A percentile compares a stretch with the other conserved stretches of the same genome.
Conservation (phyloP, 1,140 invertebrate species). For the Hycleus cichorii region DNA sequence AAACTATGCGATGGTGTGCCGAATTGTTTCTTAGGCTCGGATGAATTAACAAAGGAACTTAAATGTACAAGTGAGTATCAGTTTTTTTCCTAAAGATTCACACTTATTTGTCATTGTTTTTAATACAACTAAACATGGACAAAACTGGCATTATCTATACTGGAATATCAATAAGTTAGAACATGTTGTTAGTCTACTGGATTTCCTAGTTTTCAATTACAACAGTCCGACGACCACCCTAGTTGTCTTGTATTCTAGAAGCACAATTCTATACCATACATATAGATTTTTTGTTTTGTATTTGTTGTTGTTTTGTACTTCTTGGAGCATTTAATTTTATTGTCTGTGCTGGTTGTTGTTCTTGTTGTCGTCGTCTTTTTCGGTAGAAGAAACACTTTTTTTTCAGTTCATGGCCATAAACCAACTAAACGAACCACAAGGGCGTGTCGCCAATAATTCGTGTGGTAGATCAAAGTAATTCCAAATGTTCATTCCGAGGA, state of each 20-base stretch:
- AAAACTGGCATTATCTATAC: slow-evolving; percentile 10
- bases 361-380: too few species aligned
- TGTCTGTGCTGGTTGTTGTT: too few species aligned
- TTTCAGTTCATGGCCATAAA: too few species aligned
- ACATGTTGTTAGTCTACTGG: slow-evolving; percentile 9
- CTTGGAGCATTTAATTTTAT: too few species aligned
- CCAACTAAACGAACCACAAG: too few species aligned
- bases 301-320: not conserved
- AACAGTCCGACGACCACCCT: slow-evolving; percentile 5
- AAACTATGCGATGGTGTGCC: slow-evolving; percentile 85
- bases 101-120: slow-evolving; percentile 15
- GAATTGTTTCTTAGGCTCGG: slow-evolving; percentile 86
- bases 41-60: slow-evolving; percentile 80
- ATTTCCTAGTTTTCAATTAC: slow-evolving; percentile 17
- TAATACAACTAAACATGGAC: slow-evolving; percentile 7
- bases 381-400: too few species aligned
- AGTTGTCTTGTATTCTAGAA: slow-evolving; percentile 10
- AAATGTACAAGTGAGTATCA: slow-evolving; percentile 82
- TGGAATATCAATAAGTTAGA: slow-evolving; percentile 17
- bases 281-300: too few species aligned
- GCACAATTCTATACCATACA: not conserved
- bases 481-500: too few species aligned
- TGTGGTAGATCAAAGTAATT: too few species aligned
- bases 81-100: slow-evolving; percentile 5
- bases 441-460: too few species aligned